These are phyloP conservation scores for Amniataba percoides DNA, from an alignment of 2,797 vertebrate genomes.

Conservation along the genomic window DNA sequence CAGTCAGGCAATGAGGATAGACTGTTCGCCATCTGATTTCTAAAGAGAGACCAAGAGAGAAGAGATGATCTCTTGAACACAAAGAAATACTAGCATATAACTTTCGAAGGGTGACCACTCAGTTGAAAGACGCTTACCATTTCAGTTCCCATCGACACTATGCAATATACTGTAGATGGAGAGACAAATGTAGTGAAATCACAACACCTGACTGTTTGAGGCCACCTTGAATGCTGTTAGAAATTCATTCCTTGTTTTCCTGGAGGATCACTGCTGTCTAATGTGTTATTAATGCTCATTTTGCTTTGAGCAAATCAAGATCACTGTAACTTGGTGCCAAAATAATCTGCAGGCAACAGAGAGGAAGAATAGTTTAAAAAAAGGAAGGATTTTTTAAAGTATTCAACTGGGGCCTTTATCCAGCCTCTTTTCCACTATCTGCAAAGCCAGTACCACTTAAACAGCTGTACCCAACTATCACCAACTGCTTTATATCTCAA, in stretches of 20 bases:
- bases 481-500: conserved; percentile 66
- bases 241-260: conserved; percentile 45
- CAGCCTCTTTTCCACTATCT: conserved; percentile 42
- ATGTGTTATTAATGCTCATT: conserved; percentile 1
- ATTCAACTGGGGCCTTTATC: conserved; percentile 36
- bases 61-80: conserved; percentile 14
- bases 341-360: conserved; percentile 33
- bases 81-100: conserved; percentile 22
- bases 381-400: conserved; percentile 30
- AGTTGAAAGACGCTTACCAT: conserved; percentile 21
- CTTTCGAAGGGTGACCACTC: conserved; percentile 4
- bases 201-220: conserved; percentile 15
- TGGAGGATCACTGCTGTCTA: not conserved
- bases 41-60: conserved; percentile 6
- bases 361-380: conserved; percentile 16
- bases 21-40: conserved; percentile 26
- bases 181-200: conserved; percentile 37
- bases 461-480: conserved; percentile 68
- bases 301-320: conserved; percentile 14
- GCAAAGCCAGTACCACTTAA: conserved; percentile 40
- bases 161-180: conserved; percentile 62
- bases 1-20: conserved; percentile 23
- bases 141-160: conserved; percentile 55
- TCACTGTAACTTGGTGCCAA: conserved; percentile 59
- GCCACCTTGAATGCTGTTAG: conserved; percentile 47